phyloP scores from a whole-genome alignment of 2,797 vertebrate genomes.

The Melanotaenia boesemani region DNA sequence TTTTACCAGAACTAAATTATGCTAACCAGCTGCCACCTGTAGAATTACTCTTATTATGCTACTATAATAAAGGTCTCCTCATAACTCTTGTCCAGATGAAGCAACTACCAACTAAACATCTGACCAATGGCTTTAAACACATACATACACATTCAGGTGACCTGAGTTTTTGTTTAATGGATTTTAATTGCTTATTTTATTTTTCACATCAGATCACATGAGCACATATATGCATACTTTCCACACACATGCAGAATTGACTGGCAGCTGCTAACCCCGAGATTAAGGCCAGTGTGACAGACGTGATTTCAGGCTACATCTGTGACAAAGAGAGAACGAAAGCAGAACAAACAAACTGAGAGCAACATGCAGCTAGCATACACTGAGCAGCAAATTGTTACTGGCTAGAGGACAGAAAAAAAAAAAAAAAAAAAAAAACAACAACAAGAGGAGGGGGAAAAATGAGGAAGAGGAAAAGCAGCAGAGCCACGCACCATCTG shows the following conservation, averaged over 20 bases:
- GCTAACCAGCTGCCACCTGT: not conserved
- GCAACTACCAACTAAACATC: constrained; percentile 3
- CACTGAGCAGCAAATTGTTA: constrained; percentile 61
- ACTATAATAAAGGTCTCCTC: not conserved
- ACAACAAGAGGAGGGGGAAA: constrained; percentile 1
- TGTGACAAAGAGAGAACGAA: constrained; percentile 67
- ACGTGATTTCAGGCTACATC: constrained; percentile 77
- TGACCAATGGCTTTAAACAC: constrained; percentile 32
- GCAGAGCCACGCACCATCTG: constrained; percentile 70
- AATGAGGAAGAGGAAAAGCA: constrained; percentile 42
- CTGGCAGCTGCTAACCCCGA: constrained; percentile 74
- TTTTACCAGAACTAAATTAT: not conserved
- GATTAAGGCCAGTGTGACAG: constrained; percentile 79
- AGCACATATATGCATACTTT: not conserved
- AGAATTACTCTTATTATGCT: not conserved
- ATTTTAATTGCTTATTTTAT: constrained; percentile 55
- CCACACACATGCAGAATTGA: constrained; percentile 36
- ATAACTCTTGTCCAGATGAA: not conserved
- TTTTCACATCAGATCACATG: constrained; percentile 47
- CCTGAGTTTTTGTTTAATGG: constrained; percentile 17
- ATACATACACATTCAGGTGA: constrained; percentile 44
- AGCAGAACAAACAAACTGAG: constrained; percentile 67
- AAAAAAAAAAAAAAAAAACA: constrained; percentile 26
- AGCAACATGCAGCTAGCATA: constrained; percentile 49
- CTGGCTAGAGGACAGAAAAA: constrained; percentile 49